phyloP scores from a whole-genome alignment of 2,888 invertebrate species.

The Notodonta ziczac region DNA sequence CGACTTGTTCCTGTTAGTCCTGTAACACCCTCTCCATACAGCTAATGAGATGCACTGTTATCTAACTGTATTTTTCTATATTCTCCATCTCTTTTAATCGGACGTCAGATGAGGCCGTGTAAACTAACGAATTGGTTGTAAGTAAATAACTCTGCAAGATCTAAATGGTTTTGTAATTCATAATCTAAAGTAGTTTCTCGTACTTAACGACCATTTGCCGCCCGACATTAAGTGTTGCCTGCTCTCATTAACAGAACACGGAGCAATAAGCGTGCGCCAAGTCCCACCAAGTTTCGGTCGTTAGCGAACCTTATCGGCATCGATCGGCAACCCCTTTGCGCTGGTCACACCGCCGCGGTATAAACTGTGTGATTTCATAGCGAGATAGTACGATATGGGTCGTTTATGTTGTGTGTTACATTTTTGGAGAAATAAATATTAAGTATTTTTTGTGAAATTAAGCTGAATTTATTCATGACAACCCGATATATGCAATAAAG shows the following conservation, averaged over 20 bases:
- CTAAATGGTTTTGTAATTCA: not conserved
- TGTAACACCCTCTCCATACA: too few species aligned
- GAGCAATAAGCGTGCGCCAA: not conserved
- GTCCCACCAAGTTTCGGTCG: conserved; percentile 9
- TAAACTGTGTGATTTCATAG: conserved; percentile 3
- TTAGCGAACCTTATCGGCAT: conserved; percentile 9
- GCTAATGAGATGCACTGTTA: too few species aligned
- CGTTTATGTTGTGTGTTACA: not conserved
- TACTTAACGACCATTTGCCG: conserved; percentile 2
- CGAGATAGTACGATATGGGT: not conserved
- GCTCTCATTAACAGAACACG: conserved; percentile 4
- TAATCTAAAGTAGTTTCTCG: conserved; percentile 1
- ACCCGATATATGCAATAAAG: too few species aligned
- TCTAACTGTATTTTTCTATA: too few species aligned
- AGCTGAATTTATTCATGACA: too few species aligned
- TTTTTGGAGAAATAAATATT: not conserved
- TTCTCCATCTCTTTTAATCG: too few species aligned
- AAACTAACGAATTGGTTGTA: not conserved
- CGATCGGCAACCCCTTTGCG: not conserved
- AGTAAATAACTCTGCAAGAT: not conserved
- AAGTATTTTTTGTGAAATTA: too few species aligned
- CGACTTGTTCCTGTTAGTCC: too few species aligned
- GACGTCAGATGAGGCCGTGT: too few species aligned
- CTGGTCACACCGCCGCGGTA: not conserved
- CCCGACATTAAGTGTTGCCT: not conserved